These are phyloP conservation scores for Sialis fuliginosa DNA, from an alignment of 2,888 invertebrate species.

Conservation along the genomic window DNA sequence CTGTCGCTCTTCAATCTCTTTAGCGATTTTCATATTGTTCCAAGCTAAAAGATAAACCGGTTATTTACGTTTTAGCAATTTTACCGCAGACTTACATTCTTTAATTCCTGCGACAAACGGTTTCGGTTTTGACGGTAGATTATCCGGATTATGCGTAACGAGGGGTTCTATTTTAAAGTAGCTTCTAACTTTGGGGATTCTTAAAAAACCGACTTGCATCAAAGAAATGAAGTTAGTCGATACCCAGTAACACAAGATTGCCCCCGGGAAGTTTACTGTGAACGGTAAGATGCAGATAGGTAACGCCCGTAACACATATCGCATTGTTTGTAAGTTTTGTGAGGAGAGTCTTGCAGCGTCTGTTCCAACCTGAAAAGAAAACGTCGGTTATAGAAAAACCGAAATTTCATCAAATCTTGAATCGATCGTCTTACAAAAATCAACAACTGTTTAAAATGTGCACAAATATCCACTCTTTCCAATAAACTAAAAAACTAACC, in stretches of 20 bases:
- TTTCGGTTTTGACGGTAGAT: constrained; percentile 49
- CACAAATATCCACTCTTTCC: constrained; percentile 1
- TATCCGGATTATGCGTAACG: constrained; percentile 34
- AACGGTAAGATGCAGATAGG: constrained; percentile 72
- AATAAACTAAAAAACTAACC: constrained; percentile 18
- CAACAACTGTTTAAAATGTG: too few species aligned
- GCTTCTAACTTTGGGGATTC: constrained; percentile 51
- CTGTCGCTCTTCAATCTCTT: constrained; percentile 58
- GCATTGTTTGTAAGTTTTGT: constrained; percentile 51
- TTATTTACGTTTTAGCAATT: neutral
- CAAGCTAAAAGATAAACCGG: constrained; percentile 36
- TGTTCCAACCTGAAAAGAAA: constrained; percentile 58
- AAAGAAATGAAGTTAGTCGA: constrained; percentile 75
- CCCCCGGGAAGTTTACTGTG: constrained; percentile 74
- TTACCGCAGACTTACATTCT: constrained; percentile 43
- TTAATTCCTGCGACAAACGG: constrained; percentile 62
- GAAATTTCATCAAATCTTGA: too few species aligned
- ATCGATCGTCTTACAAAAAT: too few species aligned
- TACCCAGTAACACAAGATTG: constrained; percentile 79
- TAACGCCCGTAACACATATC: constrained; percentile 53
- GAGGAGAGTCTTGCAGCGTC: constrained; percentile 51
- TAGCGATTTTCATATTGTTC: constrained; percentile 64
- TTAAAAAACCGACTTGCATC: constrained; percentile 59
- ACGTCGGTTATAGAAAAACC: too few species aligned
- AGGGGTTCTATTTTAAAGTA: constrained; percentile 58